Conservation (phyloP, 1,140 invertebrate species). For the Drosophila carrolli region DNA sequence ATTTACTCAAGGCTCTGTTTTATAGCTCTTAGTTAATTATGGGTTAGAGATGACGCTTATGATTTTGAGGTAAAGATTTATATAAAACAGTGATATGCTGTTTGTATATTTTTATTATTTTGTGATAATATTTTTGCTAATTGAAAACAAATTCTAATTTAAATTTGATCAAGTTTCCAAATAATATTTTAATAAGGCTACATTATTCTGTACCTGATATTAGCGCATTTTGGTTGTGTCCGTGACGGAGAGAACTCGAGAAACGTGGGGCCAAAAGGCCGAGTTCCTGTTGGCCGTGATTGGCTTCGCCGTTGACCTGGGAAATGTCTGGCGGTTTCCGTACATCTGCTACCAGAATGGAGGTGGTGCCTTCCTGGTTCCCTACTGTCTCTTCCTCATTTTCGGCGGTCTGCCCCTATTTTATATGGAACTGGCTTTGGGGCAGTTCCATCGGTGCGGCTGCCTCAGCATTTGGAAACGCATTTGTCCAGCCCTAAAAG, state of each 20-base stretch:
- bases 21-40: too few species aligned
- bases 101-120: too few species aligned
- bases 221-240: constrained; percentile 87
- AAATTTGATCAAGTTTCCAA: too few species aligned
- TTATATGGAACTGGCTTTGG: constrained; percentile 97
- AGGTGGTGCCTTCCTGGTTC: constrained; percentile 96
- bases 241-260: constrained; percentile 87
- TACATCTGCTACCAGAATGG: constrained; percentile 93
- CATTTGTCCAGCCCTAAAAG: constrained; percentile 98
- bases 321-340: constrained; percentile 93
- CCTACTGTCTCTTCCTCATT: constrained; percentile 95
- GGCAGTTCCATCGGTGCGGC: constrained; percentile 96
- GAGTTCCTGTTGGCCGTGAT: constrained; percentile 95
- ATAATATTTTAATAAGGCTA: too few species aligned
- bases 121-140: too few species aligned
- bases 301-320: constrained; percentile 94
- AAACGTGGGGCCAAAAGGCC: constrained; percentile 93
- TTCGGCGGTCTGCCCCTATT: constrained; percentile 97
- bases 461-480: constrained; percentile 97
- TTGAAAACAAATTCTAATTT: too few species aligned
- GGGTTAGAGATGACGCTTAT: too few species aligned
- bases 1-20: too few species aligned
- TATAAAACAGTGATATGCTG: too few species aligned
- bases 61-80: too few species aligned
- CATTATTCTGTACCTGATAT: not conserved